These are phyloP conservation scores for Chunga burmeisteri DNA, from an alignment of 2,113 vertebrate species.

Conservation along the genomic window DNA sequence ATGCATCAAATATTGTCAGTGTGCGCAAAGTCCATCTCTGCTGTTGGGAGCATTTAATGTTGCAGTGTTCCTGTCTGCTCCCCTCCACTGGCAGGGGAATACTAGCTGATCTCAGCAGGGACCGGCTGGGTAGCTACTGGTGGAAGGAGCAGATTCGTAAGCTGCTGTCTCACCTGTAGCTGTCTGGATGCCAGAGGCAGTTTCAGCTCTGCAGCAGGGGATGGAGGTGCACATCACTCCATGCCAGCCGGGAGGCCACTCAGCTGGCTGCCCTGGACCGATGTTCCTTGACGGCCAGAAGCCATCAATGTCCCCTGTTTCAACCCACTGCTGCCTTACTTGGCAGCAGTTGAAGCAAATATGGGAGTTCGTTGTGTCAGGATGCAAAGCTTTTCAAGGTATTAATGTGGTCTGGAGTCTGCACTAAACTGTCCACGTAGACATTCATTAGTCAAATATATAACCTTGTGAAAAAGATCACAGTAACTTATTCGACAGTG, in stretches of 20 bases:
- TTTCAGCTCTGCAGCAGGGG: not conserved
- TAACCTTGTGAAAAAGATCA: not conserved
- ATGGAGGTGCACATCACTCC: fast-evolving
- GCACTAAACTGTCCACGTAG: not conserved
- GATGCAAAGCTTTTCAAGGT: not conserved
- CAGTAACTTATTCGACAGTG: not conserved
- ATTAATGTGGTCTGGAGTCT: not conserved
- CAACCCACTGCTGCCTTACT: not conserved
- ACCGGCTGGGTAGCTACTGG: not conserved
- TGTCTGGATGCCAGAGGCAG: not conserved
- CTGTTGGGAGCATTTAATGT: too few relatives aligned
- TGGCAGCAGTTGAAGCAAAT: not conserved
- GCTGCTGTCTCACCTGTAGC: not conserved
- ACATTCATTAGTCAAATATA: not conserved
- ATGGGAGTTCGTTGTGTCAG: fast-evolving
- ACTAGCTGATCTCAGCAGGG: not conserved
- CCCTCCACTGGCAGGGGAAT: fast-evolving
- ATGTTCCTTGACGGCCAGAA: not conserved
- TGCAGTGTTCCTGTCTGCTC: not conserved
- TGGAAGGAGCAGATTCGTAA: not conserved
- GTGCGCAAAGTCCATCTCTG: fast-evolving
- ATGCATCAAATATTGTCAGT: fast-evolving
- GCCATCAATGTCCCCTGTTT: not conserved
- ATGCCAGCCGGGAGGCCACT: not conserved
- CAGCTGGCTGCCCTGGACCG: fast-evolving